A percentile compares a stretch with the other conserved stretches of the same genome.
Evolutionary conservation across 1,140 invertebrate genomes (phyloP).

Genomic region (Pseudomyrmex sp.): DNA sequence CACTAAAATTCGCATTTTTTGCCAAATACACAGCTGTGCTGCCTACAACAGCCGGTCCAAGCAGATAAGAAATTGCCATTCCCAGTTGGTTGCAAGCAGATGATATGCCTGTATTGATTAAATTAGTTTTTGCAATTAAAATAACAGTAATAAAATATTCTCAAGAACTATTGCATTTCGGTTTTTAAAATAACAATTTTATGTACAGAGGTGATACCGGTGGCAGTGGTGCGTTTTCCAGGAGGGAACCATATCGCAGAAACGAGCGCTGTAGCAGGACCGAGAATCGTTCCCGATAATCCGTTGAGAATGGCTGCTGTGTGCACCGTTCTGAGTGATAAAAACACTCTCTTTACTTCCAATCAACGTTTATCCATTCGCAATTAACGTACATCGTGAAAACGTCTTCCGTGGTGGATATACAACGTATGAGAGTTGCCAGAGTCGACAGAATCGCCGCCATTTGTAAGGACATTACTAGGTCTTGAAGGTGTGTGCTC

Average conservation of each 20-base stretch:
- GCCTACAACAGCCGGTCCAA: slow-evolving; percentile 71
- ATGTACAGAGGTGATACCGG: slow-evolving; percentile 66
- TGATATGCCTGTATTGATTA: slow-evolving; percentile 77
- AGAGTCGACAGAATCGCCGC: slow-evolving; percentile 73
- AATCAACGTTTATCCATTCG: not conserved
- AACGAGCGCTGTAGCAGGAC: slow-evolving; percentile 78
- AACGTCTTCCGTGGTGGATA: slow-evolving; percentile 67
- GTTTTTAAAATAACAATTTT: not conserved
- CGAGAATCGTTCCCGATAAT: slow-evolving; percentile 79
- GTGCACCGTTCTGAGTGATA: slow-evolving; percentile 75
- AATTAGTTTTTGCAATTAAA: not conserved
- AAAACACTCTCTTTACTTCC: slow-evolving; percentile 18
- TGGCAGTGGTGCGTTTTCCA: slow-evolving; percentile 81
- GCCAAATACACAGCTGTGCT: not conserved
- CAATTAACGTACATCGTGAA: slow-evolving; percentile 71
- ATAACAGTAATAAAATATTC: not conserved
- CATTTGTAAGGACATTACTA: slow-evolving; percentile 68
- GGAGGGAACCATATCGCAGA: slow-evolving; percentile 82
- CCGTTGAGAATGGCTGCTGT: slow-evolving; percentile 79
- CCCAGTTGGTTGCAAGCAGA: slow-evolving; percentile 81
- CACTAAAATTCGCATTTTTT: not conserved
- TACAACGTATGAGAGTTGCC: slow-evolving; percentile 73
- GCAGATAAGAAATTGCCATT: slow-evolving; percentile 81
- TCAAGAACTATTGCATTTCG: too few species aligned
- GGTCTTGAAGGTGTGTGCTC: slow-evolving; percentile 52